Percentiles rank a stretch among this genome's conserved stretches.
phyloP scores from a whole-genome alignment of 2,797 vertebrate species.

The Clarias pachynema region DNA sequence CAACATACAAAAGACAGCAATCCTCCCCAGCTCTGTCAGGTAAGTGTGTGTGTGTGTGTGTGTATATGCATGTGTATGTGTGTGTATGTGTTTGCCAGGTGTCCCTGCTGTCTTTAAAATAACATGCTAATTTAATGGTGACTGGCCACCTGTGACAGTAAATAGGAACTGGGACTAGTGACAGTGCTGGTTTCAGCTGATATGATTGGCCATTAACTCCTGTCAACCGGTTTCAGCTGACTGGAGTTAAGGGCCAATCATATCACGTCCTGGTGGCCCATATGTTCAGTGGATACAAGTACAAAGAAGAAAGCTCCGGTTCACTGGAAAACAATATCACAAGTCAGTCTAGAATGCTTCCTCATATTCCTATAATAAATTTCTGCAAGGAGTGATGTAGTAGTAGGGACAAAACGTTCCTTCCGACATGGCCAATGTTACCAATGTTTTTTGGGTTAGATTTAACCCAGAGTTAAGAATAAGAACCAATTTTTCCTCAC shows the following conservation, averaged over 20 bases:
- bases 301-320: background rate
- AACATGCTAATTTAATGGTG: conserved; percentile 24
- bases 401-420: background rate
- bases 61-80: background rate
- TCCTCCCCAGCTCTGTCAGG: conserved; percentile 88
- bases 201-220: no score
- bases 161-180: background rate
- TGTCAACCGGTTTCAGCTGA: background rate
- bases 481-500: background rate
- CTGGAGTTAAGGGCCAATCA: background rate
- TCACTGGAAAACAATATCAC: background rate
- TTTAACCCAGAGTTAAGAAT: background rate
- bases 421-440: background rate
- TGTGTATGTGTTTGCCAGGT: background rate
- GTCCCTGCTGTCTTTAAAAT: conserved; percentile 16
- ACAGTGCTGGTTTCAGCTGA: background rate
- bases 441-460: background rate
- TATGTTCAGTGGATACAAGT: background rate
- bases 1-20: conserved; percentile 72
- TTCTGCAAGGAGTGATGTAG: background rate
- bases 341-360: background rate
- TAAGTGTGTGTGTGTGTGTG: conserved; percentile 61
- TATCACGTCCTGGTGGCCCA: background rate
- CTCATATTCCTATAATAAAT: background rate
- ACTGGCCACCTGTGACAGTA: conserved; percentile 12